Base-by-base conservation (phyloP, 2,888 invertebrate species). In the Dyspetes luteomarginatus region DNA sequence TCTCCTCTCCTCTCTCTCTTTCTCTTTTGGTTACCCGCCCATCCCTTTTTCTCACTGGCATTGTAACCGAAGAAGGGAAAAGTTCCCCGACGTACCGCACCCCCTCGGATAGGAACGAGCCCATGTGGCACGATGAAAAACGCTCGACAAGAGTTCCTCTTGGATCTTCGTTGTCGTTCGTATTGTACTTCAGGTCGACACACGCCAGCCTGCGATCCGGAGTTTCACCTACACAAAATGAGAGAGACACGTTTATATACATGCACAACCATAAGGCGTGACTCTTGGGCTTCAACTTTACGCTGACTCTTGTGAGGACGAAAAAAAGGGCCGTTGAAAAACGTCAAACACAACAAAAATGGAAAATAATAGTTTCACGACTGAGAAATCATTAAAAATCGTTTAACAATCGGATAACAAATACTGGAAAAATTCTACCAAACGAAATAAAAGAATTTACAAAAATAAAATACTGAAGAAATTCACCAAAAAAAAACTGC, bases 11-110 rank as follows among this genome's bases (percentile, higher is more conserved):
- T 17, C 72, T 30, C 28, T 62, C 36, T 58, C 50, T 43, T 36
- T 65, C 64, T 43, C 52, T 45, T 55, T 58, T 28, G 30, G 3
- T 58, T 56, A 24, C 50, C 71, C 26, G 45, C 64, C 41, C 50
- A 55, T 72, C 78, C 52, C 52, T 60, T 28, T 58, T 52, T 58
- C 28, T 52, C 30, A 41, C 67, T 67, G 67, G 75, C 71, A 83
- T 85, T 84, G 85, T 83, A 83, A 75, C 60, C 76, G 58, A 74
- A 79, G 67, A 76, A 68, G 82, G 64, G 56, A 71, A 81, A 83
- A 84, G 74, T 80, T 67, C 22, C 22, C 22, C 62, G 65, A 52
- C 71, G 79, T 45, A 52, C 41, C 50, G 41, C 41, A 48, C 3
- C 30, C 55, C 74, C 67, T 60, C 50, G 9, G 2, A n/a, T 3